A percentile compares a stretch with the other conserved stretches of the same genome.
Conservation (phyloP, 2,113 vertebrate genomes). For the Anolis sagrei region DNA sequence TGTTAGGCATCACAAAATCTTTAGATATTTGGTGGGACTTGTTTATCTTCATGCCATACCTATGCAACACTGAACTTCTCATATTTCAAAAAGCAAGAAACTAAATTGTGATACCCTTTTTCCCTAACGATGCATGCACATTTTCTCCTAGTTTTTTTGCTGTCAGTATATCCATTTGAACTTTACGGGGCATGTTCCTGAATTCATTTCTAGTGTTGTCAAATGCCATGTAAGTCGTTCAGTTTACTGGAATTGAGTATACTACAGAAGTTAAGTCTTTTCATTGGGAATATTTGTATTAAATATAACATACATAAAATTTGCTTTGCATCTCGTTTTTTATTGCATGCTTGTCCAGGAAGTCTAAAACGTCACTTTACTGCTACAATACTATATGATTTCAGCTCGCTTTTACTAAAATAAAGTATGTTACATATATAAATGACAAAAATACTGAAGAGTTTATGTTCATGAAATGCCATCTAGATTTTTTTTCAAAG, state of each 20-base stretch:
- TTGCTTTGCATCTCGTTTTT: neutral
- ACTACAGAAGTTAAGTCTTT: too few relatives aligned
- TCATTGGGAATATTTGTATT: neutral
- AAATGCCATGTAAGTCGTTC: too few relatives aligned
- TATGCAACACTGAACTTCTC: neutral
- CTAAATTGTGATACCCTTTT: neutral
- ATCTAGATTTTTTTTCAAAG: constrained; percentile 19
- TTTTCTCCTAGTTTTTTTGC: neutral
- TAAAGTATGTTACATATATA: constrained; percentile 36
- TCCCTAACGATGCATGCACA: neutral
- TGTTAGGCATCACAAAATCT: too few relatives aligned
- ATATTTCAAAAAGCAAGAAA: neutral
- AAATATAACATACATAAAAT: neutral
- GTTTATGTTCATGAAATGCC: constrained; percentile 46
- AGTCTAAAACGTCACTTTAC: neutral
- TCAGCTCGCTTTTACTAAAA: neutral
- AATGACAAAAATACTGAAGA: constrained; percentile 40
- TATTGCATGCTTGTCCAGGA: neutral
- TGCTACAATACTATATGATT: neutral
- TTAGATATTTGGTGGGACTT: too few relatives aligned
- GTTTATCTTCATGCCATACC: neutral
- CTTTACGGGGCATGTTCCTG: too few relatives aligned
- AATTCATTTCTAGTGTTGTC: too few relatives aligned
- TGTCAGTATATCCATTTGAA: too few relatives aligned
- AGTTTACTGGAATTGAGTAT: too few relatives aligned